phyloP scores from a whole-genome alignment of 2,797 vertebrate genomes.

The Morus bassanus region DNA sequence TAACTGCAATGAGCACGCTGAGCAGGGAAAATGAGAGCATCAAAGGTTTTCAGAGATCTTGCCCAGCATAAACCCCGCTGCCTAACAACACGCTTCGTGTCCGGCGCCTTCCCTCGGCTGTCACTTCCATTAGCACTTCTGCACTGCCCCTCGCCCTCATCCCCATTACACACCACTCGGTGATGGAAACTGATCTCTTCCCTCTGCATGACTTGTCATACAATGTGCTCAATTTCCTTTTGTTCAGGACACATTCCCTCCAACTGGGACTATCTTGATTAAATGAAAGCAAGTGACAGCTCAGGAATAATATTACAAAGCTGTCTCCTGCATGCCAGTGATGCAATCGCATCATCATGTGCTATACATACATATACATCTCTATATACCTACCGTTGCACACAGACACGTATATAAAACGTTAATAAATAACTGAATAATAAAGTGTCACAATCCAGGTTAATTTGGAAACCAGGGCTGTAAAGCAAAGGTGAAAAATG shows the following conservation, averaged over 20 bases:
- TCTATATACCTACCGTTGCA: not conserved
- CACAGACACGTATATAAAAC: not conserved
- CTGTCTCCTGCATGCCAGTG: not conserved
- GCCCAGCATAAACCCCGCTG: not conserved
- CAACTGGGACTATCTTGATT: not conserved
- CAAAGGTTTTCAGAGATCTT: not conserved
- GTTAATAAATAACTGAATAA: conserved; percentile 21
- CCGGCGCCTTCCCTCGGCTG: accelerated
- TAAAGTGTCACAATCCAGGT: not conserved
- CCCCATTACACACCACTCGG: not conserved
- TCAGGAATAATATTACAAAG: not conserved
- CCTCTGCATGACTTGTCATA: not conserved
- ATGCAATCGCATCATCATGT: not conserved
- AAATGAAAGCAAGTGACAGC: not conserved
- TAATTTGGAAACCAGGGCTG: not conserved
- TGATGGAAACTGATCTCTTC: not conserved
- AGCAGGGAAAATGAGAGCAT: not conserved
- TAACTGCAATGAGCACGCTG: accelerated
- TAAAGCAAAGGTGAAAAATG: conserved; percentile 36
- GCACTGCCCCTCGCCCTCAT: not conserved
- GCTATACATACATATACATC: not conserved
- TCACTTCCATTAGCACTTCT: not conserved
- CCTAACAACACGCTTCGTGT: accelerated
- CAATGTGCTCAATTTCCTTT: not conserved
- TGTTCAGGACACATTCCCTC: not conserved